Base-by-base conservation (phyloP, 2,113 vertebrate genomes). In the Leucopsar rothschildi region DNA sequence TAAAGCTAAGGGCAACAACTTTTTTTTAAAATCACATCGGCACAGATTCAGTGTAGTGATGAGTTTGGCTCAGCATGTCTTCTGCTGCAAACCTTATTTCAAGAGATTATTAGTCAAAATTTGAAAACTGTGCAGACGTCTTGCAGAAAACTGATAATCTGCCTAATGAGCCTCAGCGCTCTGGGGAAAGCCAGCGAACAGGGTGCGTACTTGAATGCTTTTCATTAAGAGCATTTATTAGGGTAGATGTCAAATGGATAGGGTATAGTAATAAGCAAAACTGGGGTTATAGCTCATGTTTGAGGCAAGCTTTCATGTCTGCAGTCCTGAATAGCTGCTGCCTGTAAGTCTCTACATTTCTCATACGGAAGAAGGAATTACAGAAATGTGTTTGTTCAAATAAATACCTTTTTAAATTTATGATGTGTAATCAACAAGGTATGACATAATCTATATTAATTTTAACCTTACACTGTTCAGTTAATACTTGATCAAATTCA, bases 201-300 rank as follows among this genome's bases (percentile, higher is more conserved):
- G 82, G 42, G 18, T 82, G 29, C 65, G 28, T 53, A 42, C 35
- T 87, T 73, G 22, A 47, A 49, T 65, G 45, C 42, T 83, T 93
- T 92, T 95, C 64, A 76, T 29, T 73, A 63, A 76, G 82, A 95
- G 76, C 64, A 39, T 94, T 91, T 88, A 72, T 89, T 92, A 83
- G 37, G 15, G 42, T 75, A 68, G 65, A 69, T 1, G 5, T 94
- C 78, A 89, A 84, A 75, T 56, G 40, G 25, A 24, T 66, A 66
- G 40, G 31, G 29, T 72, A 19, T 11, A 47, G 47, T 75, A 85
- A 94, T 80, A 92, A 95, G 89, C 35, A 85, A 82, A 92, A 95
- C 37, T 57, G 60, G 23, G 16, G 68, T 94, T 86, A 47, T 64
- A 91, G 70, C 59, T 94, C 28, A 5, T 44, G 45, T 49, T 52